These are phyloP conservation scores for Lerista edwardsae DNA, from an alignment of 2,797 vertebrate species.

Conservation along the genomic window DNA sequence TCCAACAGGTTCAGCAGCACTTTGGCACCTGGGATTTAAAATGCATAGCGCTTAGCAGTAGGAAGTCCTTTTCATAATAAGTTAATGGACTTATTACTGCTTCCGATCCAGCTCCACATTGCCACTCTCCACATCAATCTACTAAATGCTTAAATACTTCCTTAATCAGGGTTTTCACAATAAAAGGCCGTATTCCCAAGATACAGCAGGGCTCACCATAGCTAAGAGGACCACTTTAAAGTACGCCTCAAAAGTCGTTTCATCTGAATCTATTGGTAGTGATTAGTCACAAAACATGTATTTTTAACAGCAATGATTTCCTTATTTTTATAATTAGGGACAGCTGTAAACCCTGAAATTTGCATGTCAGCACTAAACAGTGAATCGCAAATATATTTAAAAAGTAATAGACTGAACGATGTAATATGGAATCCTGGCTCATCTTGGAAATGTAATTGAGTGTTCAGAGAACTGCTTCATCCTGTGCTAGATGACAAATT, in stretches of 20 bases:
- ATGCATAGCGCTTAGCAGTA: accelerated
- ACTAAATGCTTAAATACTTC: not conserved
- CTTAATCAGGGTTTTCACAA: not conserved
- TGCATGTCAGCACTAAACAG: not conserved
- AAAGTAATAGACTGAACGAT: not conserved
- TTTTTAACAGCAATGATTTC: not conserved
- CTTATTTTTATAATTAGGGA: not conserved
- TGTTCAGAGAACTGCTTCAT: not conserved
- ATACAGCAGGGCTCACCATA: constrained; percentile 21
- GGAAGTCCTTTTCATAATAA: not conserved
- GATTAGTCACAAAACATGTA: constrained; percentile 1
- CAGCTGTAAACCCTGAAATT: not conserved
- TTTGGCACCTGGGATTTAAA: not conserved
- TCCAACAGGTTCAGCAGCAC: not conserved
- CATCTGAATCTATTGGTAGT: constrained; percentile 42
- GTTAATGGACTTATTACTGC: not conserved
- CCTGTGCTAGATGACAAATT: not conserved
- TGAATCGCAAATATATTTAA: not conserved
- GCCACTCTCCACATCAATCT: not conserved
- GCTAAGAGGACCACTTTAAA: constrained; percentile 47
- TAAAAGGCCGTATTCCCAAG: not conserved
- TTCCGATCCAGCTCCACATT: not conserved
- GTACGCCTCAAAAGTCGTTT: constrained; percentile 31
- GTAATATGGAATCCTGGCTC: not conserved
- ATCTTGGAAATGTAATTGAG: constrained; percentile 25